Evolutionary conservation across 92 coral and sea anemone genomes (phyloP), one percentile per base, ranked within the genome.

Genomic region (Diadumene lineata): DNA sequence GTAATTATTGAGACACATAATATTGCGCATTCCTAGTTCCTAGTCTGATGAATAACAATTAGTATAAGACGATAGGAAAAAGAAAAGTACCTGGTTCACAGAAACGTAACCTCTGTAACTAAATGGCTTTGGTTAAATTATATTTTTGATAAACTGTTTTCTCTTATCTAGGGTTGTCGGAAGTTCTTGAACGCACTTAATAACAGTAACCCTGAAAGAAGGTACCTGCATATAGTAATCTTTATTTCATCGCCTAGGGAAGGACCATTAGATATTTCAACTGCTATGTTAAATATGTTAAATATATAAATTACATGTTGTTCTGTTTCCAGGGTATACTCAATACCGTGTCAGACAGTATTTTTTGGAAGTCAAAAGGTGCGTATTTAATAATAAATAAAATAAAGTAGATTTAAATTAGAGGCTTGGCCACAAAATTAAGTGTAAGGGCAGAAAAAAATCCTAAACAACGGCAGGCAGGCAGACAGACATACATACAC

Each of bases 181-280:
- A 56, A 31, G 30, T 86, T 86, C 61, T 76, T 86, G 22, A 86
- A 86, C 82, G 76, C 69, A 43, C 43, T 81, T 11, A 86, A 86
- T 64, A 64, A 57, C n/a, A 81, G 64, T 44, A 79, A 32, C 13
- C 58, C 50, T 33, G 79, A 76, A 60, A 74, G 70, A n/a, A 23
- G 17, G 60, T 21, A 66, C 17, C 3, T 13, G 21, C 44, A n/a
- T n/a, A 1, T 44, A 16, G 30, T 67, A 16, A 29, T 43, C 48
- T 38, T 38, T 4, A 4, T 38, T 4, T 38, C 48, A 4, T 38
- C 48, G 6, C 7, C 13, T 38, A 38, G 48, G 48, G 48, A 38
- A 4, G 6, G 7, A 13, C 69, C 17, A 19, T 50, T 7, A 43
- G 0, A 3, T 58, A 18, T 70, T 18, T 70, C 1, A 15, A 0